These are phyloP conservation scores for Sminthurinus aureus DNA, from an alignment of 2,888 invertebrate genomes.

Conservation along the genomic window DNA sequence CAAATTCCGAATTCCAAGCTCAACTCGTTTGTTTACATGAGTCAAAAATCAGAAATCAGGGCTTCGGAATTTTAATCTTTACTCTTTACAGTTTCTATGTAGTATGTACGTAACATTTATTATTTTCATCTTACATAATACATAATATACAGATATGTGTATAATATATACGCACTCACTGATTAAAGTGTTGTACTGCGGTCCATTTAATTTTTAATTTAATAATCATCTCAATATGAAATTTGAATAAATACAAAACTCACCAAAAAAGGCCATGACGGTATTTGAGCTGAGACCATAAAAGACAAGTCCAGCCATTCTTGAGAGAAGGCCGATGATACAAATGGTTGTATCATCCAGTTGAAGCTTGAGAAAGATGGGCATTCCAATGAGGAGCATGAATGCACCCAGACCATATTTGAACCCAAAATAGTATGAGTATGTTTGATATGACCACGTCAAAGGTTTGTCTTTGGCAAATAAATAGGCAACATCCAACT, in stretches of 20 bases:
- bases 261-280: constrained; percentile 54
- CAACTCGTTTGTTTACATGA: too few relatives aligned
- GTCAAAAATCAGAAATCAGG: too few relatives aligned
- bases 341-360: constrained; percentile 62
- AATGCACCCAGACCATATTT: constrained; percentile 62
- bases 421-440: constrained; percentile 62
- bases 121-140: too few relatives aligned
- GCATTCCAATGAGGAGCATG: constrained; percentile 61
- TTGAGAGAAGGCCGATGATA: constrained; percentile 63
- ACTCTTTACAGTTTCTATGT: too few relatives aligned
- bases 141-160: too few relatives aligned
- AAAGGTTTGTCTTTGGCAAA: constrained; percentile 63
- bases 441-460: constrained; percentile 62
- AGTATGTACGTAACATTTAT: too few relatives aligned
- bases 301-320: constrained; percentile 61
- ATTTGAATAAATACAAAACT: neutral
- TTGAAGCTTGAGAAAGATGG: constrained; percentile 57
- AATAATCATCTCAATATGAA: neutral
- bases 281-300: constrained; percentile 62
- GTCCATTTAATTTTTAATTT: too few relatives aligned
- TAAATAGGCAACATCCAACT: constrained; percentile 63
- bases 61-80: too few relatives aligned
- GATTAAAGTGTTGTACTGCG: too few relatives aligned
- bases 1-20: too few relatives aligned
- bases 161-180: too few relatives aligned